Percentiles rank a stretch among this genome's conserved stretches.
Evolutionary conservation across 2,888 invertebrate genomes (phyloP).

Genomic region (Carcina quercana): DNA sequence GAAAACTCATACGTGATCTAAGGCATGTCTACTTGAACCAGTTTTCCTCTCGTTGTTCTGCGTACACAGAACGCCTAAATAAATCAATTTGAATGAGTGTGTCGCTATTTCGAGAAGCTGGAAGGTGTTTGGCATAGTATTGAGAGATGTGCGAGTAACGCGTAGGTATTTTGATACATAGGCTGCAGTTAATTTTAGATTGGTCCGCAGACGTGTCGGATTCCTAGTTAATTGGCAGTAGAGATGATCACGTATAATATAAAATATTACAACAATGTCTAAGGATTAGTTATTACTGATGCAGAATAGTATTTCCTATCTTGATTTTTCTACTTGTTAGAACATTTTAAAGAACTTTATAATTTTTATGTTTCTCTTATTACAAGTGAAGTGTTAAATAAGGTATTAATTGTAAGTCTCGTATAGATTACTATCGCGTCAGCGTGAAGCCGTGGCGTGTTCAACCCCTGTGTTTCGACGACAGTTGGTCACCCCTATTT

Average conservation of each 20-base stretch:
- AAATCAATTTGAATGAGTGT: conserved; percentile 62
- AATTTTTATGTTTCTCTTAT: conserved; percentile 21
- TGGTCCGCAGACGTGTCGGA: conserved; percentile 72
- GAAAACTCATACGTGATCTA: conserved; percentile 6
- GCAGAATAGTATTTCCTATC: neutral
- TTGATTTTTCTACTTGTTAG: conserved; percentile 1
- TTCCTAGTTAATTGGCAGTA: conserved; percentile 71
- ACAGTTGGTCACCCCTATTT: conserved; percentile 74
- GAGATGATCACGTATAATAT: conserved; percentile 60
- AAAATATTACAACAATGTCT: conserved; percentile 5
- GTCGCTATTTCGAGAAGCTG: conserved; percentile 67
- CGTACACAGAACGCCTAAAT: conserved; percentile 37
- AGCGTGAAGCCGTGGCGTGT: conserved; percentile 62
- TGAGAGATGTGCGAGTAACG: conserved; percentile 72
- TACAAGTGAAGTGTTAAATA: conserved; percentile 53
- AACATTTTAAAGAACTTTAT: conserved; percentile 1
- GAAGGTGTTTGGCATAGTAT: conserved; percentile 74
- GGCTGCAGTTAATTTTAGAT: conserved; percentile 74
- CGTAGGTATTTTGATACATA: conserved; percentile 74
- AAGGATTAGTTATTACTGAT: neutral
- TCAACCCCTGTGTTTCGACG: conserved; percentile 61
- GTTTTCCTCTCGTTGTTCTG: conserved; percentile 30
- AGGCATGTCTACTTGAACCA: conserved; percentile 2
- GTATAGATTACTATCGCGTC: conserved; percentile 67
- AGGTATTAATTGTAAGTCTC: conserved; percentile 59